Base-by-base conservation (phyloP, 2,797 vertebrate genomes). In the Hydrocynus forskahlii region DNA sequence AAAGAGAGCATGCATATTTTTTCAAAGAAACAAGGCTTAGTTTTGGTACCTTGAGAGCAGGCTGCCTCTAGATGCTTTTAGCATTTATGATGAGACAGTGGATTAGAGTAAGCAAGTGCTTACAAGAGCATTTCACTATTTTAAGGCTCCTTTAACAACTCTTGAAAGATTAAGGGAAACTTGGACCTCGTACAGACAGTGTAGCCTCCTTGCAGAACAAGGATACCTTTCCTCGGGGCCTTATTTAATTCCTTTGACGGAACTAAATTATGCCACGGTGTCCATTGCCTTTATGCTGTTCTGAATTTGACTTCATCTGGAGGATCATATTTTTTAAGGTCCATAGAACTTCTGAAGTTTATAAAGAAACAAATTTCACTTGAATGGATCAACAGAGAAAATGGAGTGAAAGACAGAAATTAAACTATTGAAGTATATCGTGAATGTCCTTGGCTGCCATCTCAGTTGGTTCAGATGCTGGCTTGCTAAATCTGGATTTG, bases 81-180 rank as follows among this genome's bases (percentile, higher is more conserved):
- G 78, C 79, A 88, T 87, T 90, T 91, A 63, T 75, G 76, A 86
- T 43, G 35, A 87, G 80, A 83, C 21, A 8, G 80, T 78, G 84
- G 87, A 91, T 89, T 87, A 87, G 87, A 79, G 83, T 68, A 84
- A 84, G 75, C 83, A 78, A 81, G 81, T 81, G 72, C 69, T 86
- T 84, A 81, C 82, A 86, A 78, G 84, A 79, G 80, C 57, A 5
- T 70, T 66, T 73, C 23, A 76, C 85, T 88, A 2, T 88, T 75
- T 84, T 68, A 21, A 43, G 16, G 10, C 17, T 45, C 5, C n/a
- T 59, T 17, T 78, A 68, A 86, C 75, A 85, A 86, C 52, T 83
- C 57, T 85, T 68, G 40, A 84, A 87, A 82, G 80, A 87, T 89
- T 75, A 71, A 52, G 57, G 60, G 35, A 75, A 52, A 59, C 50